Conservation (phyloP, 1,140 invertebrate species). For the Drosophila saltans region DNA sequence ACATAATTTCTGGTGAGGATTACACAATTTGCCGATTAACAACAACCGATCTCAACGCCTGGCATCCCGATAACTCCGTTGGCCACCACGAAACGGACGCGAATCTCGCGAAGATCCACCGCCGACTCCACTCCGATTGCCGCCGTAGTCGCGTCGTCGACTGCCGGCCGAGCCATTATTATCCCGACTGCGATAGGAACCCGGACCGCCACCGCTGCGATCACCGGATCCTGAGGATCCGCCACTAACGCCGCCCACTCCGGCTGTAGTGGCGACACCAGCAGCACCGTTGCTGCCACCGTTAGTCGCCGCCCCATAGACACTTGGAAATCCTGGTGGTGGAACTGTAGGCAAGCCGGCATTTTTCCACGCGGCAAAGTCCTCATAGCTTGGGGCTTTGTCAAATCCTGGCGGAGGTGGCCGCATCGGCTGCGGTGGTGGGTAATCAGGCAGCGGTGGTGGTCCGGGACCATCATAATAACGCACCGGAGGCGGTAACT, state of each 20-base stretch:
- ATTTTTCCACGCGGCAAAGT: constrained; percentile 94
- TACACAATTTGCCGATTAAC: constrained; percentile 64
- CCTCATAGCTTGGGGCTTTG: constrained; percentile 91
- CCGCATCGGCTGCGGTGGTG: constrained; percentile 83
- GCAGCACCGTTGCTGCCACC: constrained; percentile 58
- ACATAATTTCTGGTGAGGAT: constrained; percentile 36
- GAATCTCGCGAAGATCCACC: constrained; percentile 70
- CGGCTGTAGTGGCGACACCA: constrained; percentile 16
- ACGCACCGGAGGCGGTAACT: constrained; percentile 86
- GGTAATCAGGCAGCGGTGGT: constrained; percentile 86
- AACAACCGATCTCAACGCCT: constrained; percentile 52
- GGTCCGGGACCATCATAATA: constrained; percentile 89
- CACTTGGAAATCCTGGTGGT: constrained; percentile 68
- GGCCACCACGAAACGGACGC: constrained; percentile 71
- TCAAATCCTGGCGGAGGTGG: constrained; percentile 84
- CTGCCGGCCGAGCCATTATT: constrained; percentile 69
- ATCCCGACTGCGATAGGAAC: constrained; percentile 63
- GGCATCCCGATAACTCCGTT: constrained; percentile 73
- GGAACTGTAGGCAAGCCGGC: constrained; percentile 71
- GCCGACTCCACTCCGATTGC: constrained; percentile 45
- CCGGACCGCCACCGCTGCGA: constrained; percentile 32
- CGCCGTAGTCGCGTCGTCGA: constrained; percentile 69
- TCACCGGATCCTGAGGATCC: constrained; percentile 33
- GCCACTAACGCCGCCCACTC: constrained; percentile 15
- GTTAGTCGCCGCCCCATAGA: constrained; percentile 53